These are phyloP conservation scores for Nebria ingens DNA, from an alignment of 1,140 invertebrate genomes.

Conservation along the genomic window DNA sequence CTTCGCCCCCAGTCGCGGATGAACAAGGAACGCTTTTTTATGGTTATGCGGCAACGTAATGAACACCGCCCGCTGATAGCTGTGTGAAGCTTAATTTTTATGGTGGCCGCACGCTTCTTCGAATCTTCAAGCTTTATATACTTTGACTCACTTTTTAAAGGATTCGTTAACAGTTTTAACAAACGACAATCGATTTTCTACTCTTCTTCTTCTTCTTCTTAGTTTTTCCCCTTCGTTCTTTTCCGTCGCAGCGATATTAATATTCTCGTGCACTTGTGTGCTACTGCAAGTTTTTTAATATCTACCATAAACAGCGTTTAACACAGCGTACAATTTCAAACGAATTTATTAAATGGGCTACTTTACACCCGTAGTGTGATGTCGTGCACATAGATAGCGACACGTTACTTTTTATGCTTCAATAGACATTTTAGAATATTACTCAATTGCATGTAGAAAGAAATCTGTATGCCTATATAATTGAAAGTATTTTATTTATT, in stretches of 20 bases:
- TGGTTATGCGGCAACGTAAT: slow-evolving; percentile 27
- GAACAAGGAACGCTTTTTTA: slow-evolving; percentile 23
- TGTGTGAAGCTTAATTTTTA: slow-evolving; percentile 31
- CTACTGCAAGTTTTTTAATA: slow-evolving; percentile 29
- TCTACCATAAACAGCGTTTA: slow-evolving; percentile 22
- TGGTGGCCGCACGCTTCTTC: slow-evolving; percentile 22
- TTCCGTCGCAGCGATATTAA: background rate
- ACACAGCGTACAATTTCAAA: slow-evolving; percentile 25
- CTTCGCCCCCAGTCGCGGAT: slow-evolving; percentile 11
- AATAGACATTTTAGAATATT: too few relatives aligned
- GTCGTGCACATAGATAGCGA: too few relatives aligned
- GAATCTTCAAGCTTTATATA: slow-evolving; percentile 26
- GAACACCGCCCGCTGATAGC: slow-evolving; percentile 21
- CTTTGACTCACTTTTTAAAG: slow-evolving; percentile 28
- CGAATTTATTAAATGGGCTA: slow-evolving; percentile 22
- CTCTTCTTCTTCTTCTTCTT: slow-evolving; percentile 18
- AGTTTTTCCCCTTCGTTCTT: background rate
- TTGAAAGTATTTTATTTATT: too few relatives aligned
- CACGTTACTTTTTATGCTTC: too few relatives aligned
- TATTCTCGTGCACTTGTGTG: slow-evolving; percentile 21
- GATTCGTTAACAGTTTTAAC: slow-evolving; percentile 33
- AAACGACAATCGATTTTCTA: slow-evolving; percentile 24
- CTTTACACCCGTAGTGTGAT: too few relatives aligned
- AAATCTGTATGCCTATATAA: too few relatives aligned
- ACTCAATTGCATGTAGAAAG: too few relatives aligned